Evolutionary conservation across 2,888 invertebrate genomes (phyloP).

Genomic region (Seira sanloemensis): DNA sequence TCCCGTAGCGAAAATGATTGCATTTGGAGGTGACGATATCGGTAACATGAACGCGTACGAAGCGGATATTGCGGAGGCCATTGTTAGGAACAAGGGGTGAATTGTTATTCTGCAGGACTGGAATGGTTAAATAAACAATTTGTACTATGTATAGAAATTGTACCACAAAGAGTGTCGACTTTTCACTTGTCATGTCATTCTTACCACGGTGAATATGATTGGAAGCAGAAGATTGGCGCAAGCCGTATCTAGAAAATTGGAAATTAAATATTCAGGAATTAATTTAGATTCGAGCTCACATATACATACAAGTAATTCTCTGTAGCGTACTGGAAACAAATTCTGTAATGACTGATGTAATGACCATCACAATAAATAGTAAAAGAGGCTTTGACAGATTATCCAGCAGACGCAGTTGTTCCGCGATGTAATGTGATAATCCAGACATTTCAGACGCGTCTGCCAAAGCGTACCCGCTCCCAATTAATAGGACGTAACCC

Average conservation of each 20-base stretch:
- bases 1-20: constrained; percentile 88
- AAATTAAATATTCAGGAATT: too few species aligned
- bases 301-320: too few species aligned
- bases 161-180: not conserved
- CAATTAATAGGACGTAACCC: constrained; percentile 63
- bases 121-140: constrained; percentile 52
- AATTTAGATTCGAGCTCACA: too few species aligned
- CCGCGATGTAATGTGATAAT: constrained; percentile 43
- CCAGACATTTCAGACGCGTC: constrained; percentile 49
- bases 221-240: constrained; percentile 60
- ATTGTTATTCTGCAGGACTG: constrained; percentile 84
- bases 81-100: constrained; percentile 92
- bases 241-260: constrained; percentile 39
- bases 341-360: constrained; percentile 60
- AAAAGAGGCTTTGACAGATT: constrained; percentile 17
- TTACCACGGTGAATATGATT: constrained; percentile 54
- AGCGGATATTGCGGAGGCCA: constrained; percentile 91
- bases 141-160: not conserved
- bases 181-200: not conserved
- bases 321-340: constrained; percentile 59
- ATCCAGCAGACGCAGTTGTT: constrained; percentile 16
- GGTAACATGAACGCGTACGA: constrained; percentile 86
- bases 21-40: constrained; percentile 91
- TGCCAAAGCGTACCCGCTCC: constrained; percentile 60
- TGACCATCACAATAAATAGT: constrained; percentile 42